A percentile compares a stretch with the other conserved stretches of the same genome.
These are phyloP conservation scores for Brenthis hecate DNA, from an alignment of 2,888 invertebrate genomes.

Conservation along the genomic window DNA sequence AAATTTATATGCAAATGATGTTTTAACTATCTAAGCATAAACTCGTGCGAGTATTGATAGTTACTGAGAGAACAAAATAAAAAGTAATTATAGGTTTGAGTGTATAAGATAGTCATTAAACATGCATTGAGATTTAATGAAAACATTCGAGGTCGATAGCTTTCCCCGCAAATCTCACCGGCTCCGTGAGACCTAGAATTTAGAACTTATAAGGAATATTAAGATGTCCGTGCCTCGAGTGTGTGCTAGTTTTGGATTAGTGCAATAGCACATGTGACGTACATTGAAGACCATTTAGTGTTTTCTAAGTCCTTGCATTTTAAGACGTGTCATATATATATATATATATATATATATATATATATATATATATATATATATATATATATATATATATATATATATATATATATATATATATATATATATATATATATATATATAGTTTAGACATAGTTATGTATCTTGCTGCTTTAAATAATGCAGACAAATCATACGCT, in stretches of 20 bases:
- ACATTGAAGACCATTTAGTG: too few species aligned
- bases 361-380: too few species aligned
- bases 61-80: constrained; percentile 10
- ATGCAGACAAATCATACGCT: too few species aligned
- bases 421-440: too few species aligned
- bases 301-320: too few species aligned
- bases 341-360: too few species aligned
- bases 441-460: too few species aligned
- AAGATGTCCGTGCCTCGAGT: constrained; percentile 28
- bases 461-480: too few species aligned
- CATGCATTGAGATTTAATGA: constrained; percentile 40
- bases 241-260: constrained; percentile 20
- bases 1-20: background rate
- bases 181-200: constrained; percentile 38
- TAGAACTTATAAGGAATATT: constrained; percentile 40
- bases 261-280: background rate
- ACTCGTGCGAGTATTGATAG: constrained; percentile 11
- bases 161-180: constrained; percentile 36
- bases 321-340: too few species aligned
- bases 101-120: constrained; percentile 27
- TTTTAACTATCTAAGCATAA: background rate
- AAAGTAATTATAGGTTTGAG: constrained; percentile 11
- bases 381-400: too few species aligned
- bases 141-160: constrained; percentile 38
- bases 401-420: too few species aligned